Evolutionary conservation across 2,888 invertebrate species (phyloP).

Genomic region (Pogonocherus hispidulus): DNA sequence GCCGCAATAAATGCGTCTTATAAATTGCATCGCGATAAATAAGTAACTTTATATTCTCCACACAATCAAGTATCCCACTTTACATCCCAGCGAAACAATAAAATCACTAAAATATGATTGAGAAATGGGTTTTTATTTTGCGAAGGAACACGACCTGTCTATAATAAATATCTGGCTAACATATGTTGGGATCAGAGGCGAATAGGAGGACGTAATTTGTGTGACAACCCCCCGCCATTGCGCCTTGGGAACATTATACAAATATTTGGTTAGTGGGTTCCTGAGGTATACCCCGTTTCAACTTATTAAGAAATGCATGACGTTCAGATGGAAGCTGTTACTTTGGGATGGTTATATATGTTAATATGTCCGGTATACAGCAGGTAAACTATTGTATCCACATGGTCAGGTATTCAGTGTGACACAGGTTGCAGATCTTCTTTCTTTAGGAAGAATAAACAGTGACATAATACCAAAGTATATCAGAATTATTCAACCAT

Average conservation of each 20-base stretch:
- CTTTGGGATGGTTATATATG: too few relatives aligned
- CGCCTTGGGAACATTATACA: conserved; percentile 29
- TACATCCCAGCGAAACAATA: conserved; percentile 69
- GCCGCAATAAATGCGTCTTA: conserved; percentile 68
- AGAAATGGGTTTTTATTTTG: conserved; percentile 67
- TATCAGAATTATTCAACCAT: too few relatives aligned
- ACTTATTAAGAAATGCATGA: not conserved
- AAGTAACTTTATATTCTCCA: conserved; percentile 69
- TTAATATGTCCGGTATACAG: too few relatives aligned
- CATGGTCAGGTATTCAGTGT: too few relatives aligned
- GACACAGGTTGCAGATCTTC: too few relatives aligned
- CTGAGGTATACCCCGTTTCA: conserved; percentile 35
- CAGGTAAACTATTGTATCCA: too few relatives aligned
- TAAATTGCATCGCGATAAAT: conserved; percentile 69
- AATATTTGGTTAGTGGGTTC: conserved; percentile 44
- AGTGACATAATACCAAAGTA: too few relatives aligned
- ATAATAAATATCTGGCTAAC: conserved; percentile 65
- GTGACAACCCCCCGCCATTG: conserved; percentile 43
- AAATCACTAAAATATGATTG: conserved; percentile 70
- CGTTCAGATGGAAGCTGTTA: too few relatives aligned
- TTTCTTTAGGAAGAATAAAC: too few relatives aligned
- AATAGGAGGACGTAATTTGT: conserved; percentile 42
- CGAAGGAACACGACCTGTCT: conserved; percentile 63
- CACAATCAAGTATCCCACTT: conserved; percentile 69
- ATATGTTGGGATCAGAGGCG: conserved; percentile 52